A percentile compares a stretch with the other conserved stretches of the same genome.
Evolutionary conservation across 1,140 invertebrate genomes (phyloP).

Genomic region (Hesperophylax magnus): DNA sequence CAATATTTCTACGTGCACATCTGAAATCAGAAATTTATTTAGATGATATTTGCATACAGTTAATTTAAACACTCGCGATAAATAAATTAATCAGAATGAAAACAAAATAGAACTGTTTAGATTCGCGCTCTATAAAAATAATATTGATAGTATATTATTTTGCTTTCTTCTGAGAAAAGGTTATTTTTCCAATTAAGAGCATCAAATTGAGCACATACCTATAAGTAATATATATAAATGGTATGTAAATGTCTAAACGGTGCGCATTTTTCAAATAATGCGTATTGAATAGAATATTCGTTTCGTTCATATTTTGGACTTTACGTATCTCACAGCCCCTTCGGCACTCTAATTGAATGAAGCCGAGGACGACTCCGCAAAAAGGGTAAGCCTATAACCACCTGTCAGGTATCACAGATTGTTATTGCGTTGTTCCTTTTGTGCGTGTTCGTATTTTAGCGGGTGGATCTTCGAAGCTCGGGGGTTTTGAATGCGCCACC

Average conservation of each 20-base stretch:
- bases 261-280: constrained; percentile 17
- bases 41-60: no score
- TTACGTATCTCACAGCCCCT: constrained; percentile 3
- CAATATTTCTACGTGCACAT: not conserved
- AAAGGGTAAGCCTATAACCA: not conserved
- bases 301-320: constrained; percentile 13
- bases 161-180: no score
- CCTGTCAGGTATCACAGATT: not conserved
- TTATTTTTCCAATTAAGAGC: no score
- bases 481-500: constrained; percentile 22
- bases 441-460: not conserved
- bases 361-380: not conserved
- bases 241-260: not conserved
- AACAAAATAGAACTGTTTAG: no score
- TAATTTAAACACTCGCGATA: no score
- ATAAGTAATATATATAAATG: no score
- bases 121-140: no score
- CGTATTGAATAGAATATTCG: constrained; percentile 17
- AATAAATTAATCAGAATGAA: no score
- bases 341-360: not conserved
- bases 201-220: no score
- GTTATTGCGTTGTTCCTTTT: not conserved
- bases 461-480: not conserved
- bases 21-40: no score
- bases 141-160: no score